These are phyloP conservation scores for Prosopocoilus inquinatus DNA, from an alignment of 2,888 invertebrate species.

Conservation along the genomic window DNA sequence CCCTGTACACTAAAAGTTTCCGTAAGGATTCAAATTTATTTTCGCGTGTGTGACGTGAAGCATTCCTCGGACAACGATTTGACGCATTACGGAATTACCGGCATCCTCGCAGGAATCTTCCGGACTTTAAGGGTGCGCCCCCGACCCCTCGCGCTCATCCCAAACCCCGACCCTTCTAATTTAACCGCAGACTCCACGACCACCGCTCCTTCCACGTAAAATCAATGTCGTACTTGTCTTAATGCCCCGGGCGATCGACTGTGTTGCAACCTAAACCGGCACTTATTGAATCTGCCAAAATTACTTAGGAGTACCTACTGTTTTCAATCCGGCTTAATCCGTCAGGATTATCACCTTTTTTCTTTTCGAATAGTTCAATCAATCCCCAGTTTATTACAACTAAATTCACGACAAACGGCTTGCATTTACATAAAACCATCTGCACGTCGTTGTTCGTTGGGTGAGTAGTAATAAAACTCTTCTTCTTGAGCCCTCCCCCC, in stretches of 20 bases:
- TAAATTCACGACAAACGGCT: not conserved
- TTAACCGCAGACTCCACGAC: conserved; percentile 1
- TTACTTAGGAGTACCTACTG: too few relatives aligned
- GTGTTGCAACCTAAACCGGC: conserved; percentile 18
- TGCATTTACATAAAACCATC: too few relatives aligned
- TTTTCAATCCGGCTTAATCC: conserved; percentile 10
- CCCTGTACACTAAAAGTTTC: too few relatives aligned
- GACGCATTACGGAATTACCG: too few relatives aligned
- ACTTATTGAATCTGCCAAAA: conserved; percentile 15
- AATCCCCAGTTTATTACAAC: not conserved
- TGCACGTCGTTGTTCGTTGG: too few relatives aligned
- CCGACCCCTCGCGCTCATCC: not conserved
- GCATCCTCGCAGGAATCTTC: not conserved
- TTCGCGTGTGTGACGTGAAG: too few relatives aligned
- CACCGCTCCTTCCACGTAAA: conserved; percentile 23
- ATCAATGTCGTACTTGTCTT: conserved; percentile 32
- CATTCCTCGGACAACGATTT: too few relatives aligned
- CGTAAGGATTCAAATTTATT: too few relatives aligned
- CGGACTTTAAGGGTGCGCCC: not conserved
- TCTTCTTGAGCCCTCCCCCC: too few relatives aligned
- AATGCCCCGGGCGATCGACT: conserved; percentile 26
- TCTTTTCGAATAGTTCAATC: conserved; percentile 10
- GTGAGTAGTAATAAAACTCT: too few relatives aligned
- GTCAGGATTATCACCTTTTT: conserved; percentile 12
- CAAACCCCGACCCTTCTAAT: not conserved